These are phyloP conservation scores for Panurus biarmicus DNA, from an alignment of 2,113 vertebrate genomes.

Conservation along the genomic window DNA sequence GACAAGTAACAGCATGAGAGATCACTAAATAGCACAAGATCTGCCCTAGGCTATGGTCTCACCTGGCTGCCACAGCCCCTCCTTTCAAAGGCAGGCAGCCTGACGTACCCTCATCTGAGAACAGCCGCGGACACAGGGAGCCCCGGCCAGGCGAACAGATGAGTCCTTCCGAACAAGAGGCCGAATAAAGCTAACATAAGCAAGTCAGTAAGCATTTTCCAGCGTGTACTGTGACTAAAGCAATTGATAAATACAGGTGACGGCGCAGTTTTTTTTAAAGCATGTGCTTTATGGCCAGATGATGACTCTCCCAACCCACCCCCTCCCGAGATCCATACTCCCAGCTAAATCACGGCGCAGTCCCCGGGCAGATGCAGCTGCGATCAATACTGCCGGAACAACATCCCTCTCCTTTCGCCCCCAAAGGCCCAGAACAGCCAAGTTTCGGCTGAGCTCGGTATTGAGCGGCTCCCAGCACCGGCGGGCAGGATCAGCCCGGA, in stretches of 20 bases:
- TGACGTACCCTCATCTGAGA: neutral
- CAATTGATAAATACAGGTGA: neutral
- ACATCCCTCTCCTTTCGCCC: neutral
- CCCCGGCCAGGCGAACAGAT: neutral
- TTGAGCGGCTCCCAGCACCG: conserved; percentile 19
- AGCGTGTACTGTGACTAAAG: neutral
- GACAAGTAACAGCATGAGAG: neutral
- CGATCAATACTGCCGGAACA: conserved; percentile 6
- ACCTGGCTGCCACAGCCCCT: neutral
- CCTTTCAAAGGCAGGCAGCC: neutral
- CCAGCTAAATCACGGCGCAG: neutral
- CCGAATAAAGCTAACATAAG: neutral
- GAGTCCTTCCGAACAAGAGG: neutral
- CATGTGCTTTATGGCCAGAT: neutral
- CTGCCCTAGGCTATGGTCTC: neutral
- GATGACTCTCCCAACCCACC: neutral
- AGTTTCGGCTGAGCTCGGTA: conserved; percentile 1
- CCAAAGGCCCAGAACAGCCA: neutral
- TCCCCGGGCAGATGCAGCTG: neutral
- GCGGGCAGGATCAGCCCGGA: conserved; percentile 41
- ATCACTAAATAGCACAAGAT: neutral
- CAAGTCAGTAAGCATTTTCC: neutral
- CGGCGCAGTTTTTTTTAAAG: rapidly evolving
- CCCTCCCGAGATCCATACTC: neutral
- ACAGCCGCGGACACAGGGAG: neutral